Conservation (phyloP, 2,113 vertebrate species). For the Colaptes auratus region DNA sequence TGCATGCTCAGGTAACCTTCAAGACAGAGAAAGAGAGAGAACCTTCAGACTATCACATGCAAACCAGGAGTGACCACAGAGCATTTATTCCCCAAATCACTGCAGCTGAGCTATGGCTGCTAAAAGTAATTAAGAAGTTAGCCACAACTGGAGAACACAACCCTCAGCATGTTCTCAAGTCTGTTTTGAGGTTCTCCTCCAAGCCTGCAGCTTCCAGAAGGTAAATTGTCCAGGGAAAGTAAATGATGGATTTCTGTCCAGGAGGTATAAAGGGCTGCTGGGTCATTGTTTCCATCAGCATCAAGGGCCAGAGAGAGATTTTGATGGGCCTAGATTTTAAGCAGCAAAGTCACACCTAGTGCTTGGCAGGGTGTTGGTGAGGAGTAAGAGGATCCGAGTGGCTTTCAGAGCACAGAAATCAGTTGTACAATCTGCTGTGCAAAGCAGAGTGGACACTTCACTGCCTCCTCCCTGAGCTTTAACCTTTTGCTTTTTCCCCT, state of each 20-base stretch:
- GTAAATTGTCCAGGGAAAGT: neutral
- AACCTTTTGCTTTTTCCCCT: no score
- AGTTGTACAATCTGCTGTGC: neutral
- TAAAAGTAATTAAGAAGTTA: neutral
- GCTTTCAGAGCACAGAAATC: neutral
- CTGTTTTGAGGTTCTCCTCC: no score
- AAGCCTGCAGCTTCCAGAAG: neutral
- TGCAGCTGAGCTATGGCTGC: neutral
- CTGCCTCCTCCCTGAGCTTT: neutral
- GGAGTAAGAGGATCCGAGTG: neutral
- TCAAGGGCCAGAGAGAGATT: neutral
- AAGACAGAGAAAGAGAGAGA: neutral
- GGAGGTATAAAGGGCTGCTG: neutral
- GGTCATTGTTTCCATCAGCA: neutral
- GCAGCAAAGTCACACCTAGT: neutral
- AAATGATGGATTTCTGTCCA: no score
- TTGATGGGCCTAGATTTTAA: neutral
- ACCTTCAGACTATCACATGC: neutral
- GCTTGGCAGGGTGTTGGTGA: neutral
- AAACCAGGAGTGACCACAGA: neutral
- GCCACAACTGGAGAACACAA: neutral
- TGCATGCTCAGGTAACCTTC: conserved; percentile 80
- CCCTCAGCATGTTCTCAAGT: fast-evolving
- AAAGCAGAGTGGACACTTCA: neutral
- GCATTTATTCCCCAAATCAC: neutral